These are phyloP conservation scores for Ommatoiulus sabulosus DNA, from an alignment of 2,888 invertebrate genomes.

Conservation along the genomic window DNA sequence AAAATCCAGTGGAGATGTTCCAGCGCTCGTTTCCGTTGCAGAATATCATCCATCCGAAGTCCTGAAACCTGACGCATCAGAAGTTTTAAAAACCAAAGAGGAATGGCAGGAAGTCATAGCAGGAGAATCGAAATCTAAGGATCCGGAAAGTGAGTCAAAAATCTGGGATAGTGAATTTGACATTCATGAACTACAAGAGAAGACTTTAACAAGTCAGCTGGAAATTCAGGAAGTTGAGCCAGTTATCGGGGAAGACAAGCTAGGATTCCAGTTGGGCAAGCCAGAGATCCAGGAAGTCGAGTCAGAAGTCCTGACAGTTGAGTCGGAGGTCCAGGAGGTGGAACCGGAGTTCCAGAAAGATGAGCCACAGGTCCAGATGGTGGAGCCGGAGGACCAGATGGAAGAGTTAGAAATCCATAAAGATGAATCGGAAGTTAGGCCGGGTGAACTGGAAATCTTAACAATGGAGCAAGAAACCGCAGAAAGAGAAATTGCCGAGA, in stretches of 20 bases:
- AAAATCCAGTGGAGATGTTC: background rate
- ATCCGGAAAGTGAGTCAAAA: background rate
- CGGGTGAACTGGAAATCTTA: background rate
- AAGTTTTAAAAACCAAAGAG: background rate
- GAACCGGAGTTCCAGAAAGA: background rate
- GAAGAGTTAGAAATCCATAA: background rate
- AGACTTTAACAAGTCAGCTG: background rate
- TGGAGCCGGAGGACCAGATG: no score
- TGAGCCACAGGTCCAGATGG: no score
- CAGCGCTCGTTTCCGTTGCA: background rate
- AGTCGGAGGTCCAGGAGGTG: background rate
- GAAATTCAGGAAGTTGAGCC: background rate
- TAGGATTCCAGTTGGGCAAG: no score
- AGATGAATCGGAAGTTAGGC: background rate
- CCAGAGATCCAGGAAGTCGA: background rate
- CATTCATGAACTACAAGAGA: background rate
- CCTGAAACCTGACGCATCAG: background rate
- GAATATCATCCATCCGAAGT: background rate
- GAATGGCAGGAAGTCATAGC: background rate
- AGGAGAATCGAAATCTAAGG: background rate
- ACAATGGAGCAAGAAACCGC: background rate
- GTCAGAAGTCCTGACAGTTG: background rate
- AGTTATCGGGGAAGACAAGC: background rate
- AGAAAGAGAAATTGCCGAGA: background rate
- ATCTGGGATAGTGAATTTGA: background rate